These are phyloP conservation scores for Cynodonichthys magdalenae DNA, from an alignment of 2,797 vertebrate genomes.

Conservation along the genomic window DNA sequence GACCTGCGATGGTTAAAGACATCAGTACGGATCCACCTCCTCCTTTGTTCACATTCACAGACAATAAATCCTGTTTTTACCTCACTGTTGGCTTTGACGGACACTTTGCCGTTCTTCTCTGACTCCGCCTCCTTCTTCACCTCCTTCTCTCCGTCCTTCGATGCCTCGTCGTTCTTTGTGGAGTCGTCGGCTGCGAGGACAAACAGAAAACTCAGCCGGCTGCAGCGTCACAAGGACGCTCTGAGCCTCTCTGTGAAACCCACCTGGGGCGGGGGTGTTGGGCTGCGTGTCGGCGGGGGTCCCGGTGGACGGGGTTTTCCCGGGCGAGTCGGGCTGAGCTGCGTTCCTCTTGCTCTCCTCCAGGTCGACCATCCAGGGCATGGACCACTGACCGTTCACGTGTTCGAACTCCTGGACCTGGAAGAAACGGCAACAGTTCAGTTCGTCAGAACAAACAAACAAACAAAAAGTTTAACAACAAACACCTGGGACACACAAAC, in stretches of 20 bases:
- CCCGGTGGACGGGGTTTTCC: conserved; percentile 90
- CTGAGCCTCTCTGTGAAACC: neutral
- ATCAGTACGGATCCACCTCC: neutral
- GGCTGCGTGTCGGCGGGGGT: conserved; percentile 82
- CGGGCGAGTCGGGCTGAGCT: conserved; percentile 80
- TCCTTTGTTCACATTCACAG: fast-evolving
- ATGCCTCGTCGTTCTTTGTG: conserved; percentile 68
- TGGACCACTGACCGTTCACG: conserved; percentile 97
- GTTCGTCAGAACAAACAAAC: neutral
- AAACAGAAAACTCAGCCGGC: neutral
- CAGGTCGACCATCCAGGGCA: conserved; percentile 93
- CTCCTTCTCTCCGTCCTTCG: conserved; percentile 76
- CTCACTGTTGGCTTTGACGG: conserved; percentile 61
- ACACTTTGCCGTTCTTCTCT: conserved; percentile 73
- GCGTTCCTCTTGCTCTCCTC: conserved; percentile 92
- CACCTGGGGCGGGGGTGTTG: conserved; percentile 81
- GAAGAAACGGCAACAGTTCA: neutral
- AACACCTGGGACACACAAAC: too few species aligned
- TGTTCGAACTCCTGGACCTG: conserved; percentile 99
- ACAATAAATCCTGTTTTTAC: conserved; percentile 36
- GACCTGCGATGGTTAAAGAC: conserved; percentile 55
- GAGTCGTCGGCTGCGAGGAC: conserved; percentile 63
- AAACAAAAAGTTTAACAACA: too few species aligned
- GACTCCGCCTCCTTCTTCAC: conserved; percentile 68
- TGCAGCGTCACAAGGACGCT: too few species aligned